A percentile compares a stretch with the other conserved stretches of the same genome.
Evolutionary conservation across 2,113 vertebrate genomes (phyloP).

Genomic region (Myotis davidii): DNA sequence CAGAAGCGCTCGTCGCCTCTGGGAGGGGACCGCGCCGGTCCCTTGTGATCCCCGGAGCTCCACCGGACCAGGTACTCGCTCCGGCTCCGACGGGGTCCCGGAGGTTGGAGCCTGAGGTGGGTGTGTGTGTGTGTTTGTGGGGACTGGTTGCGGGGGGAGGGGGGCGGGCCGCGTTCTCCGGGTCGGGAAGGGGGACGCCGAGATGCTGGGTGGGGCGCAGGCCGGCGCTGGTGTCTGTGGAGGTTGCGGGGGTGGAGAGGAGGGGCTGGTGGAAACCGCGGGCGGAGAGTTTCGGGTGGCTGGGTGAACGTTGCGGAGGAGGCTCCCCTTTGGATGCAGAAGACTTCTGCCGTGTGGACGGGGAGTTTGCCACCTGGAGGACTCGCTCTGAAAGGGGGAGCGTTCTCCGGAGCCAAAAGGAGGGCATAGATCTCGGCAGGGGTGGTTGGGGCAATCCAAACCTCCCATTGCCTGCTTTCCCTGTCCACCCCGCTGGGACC

Average conservation of each 20-base stretch:
- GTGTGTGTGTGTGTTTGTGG: not conserved
- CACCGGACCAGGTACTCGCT: constrained; percentile 58
- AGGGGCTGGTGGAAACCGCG: not conserved
- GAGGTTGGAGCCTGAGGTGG: not conserved
- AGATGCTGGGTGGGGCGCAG: constrained; percentile 69
- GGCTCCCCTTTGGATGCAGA: not conserved
- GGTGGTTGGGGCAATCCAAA: not conserved
- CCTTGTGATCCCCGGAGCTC: not conserved
- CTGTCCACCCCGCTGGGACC: not conserved
- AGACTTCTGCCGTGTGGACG: not conserved
- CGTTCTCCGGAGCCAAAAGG: not conserved
- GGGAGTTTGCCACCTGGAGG: constrained; percentile 72
- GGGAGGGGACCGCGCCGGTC: constrained; percentile 40
- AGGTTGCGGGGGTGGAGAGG: constrained; percentile 19
- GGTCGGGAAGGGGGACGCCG: not conserved
- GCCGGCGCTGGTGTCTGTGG: not conserved
- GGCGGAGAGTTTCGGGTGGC: constrained; percentile 33
- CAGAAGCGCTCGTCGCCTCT: not conserved
- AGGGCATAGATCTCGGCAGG: not conserved
- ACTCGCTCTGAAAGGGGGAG: constrained; percentile 33
- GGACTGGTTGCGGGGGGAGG: not conserved
- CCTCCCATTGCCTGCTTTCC: not conserved
- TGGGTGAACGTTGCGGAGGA: not conserved
- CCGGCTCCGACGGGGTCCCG: not conserved
- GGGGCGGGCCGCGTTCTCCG: not conserved